phyloP scores from a whole-genome alignment of 2,888 invertebrate species.

The Trichopoda pennipes region DNA sequence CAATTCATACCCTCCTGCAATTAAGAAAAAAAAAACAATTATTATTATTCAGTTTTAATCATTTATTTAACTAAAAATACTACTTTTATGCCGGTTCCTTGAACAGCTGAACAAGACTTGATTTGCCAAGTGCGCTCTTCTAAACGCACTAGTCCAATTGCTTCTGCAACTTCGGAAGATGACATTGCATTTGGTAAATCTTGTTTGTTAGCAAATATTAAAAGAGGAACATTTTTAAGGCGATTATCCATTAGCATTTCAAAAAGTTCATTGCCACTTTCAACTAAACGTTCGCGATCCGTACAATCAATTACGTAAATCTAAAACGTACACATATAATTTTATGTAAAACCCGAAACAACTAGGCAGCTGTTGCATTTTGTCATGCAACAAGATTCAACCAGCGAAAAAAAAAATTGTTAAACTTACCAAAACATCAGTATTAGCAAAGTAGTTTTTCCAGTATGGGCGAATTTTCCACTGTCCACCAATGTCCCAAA shows the following conservation, averaged over 20 bases:
- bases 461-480: slow-evolving; percentile 99
- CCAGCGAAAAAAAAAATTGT: too few relatives aligned
- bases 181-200: slow-evolving; percentile 88
- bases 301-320: slow-evolving; percentile 99
- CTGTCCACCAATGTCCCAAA: slow-evolving; percentile 99
- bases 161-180: slow-evolving; percentile 88
- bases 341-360: not conserved
- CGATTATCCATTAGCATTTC: slow-evolving; percentile 97
- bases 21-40: slow-evolving; percentile 6
- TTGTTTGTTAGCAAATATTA: slow-evolving; percentile 99
- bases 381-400: not conserved
- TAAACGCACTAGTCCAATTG: slow-evolving; percentile 85
- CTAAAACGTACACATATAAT: slow-evolving; percentile 81
- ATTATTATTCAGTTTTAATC: not conserved
- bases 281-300: slow-evolving; percentile 94
- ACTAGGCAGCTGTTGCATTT: slow-evolving; percentile 3
- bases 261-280: slow-evolving; percentile 95
- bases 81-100: slow-evolving; percentile 94
- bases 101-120: slow-evolving; percentile 95
- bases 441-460: slow-evolving; percentile 99
- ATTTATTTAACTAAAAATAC: slow-evolving; percentile 36
- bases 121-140: slow-evolving; percentile 99
- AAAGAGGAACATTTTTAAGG: slow-evolving; percentile 91
- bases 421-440: slow-evolving; percentile 94
- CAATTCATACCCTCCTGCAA: slow-evolving; percentile 95